Conservation (phyloP, 1,140 invertebrate genomes). For the Drosophila sp. region DNA sequence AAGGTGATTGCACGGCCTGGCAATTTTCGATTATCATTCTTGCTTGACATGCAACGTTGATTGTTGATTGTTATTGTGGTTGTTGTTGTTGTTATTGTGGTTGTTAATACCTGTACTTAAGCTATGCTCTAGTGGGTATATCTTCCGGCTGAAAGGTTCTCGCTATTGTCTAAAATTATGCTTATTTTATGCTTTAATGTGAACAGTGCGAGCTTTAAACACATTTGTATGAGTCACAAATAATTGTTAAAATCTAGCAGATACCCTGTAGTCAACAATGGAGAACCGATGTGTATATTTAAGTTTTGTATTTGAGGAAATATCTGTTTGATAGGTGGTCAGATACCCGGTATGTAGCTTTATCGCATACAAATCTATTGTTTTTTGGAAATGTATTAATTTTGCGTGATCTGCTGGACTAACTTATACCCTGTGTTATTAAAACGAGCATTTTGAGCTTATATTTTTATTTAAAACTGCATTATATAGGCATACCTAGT, state of each 20-base stretch:
- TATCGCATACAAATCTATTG: too few species aligned
- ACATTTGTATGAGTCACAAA: neutral
- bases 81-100: constrained; percentile 4
- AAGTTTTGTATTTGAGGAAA: too few species aligned
- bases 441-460: too few species aligned
- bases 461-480: too few species aligned
- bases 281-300: too few species aligned
- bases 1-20: constrained; percentile 73
- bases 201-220: neutral
- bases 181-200: neutral
- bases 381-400: too few species aligned
- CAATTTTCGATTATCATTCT: constrained; percentile 74
- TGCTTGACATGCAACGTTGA: constrained; percentile 69
- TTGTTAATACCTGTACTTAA: constrained; percentile 18
- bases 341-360: too few species aligned
- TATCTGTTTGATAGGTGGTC: too few species aligned
- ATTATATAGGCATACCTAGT: too few species aligned
- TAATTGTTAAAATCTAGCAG: neutral
- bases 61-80: constrained; percentile 27
- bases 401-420: too few species aligned
- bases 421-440: too few species aligned
- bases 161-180: neutral
- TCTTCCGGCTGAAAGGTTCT: neutral
- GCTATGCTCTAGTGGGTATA: constrained; percentile 16
- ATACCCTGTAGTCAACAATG: neutral